These are phyloP conservation scores for Nomada fucata DNA, from an alignment of 2,888 invertebrate genomes.

Conservation along the genomic window DNA sequence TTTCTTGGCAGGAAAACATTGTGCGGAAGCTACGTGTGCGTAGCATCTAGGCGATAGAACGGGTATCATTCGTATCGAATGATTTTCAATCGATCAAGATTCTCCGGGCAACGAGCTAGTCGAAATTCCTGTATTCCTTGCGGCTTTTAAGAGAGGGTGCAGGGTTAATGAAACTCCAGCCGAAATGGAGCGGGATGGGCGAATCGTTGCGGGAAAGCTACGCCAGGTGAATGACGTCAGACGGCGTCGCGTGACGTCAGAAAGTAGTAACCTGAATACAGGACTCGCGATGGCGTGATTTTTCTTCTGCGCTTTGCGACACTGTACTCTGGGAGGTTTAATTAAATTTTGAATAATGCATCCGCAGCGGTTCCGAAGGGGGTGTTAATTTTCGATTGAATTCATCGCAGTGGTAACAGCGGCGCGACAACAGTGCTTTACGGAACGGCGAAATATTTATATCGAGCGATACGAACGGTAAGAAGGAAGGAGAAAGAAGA, in stretches of 20 bases:
- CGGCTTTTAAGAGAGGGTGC: background rate
- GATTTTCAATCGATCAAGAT: background rate
- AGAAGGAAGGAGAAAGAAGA: background rate
- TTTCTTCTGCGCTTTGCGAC: slow-evolving; percentile 5
- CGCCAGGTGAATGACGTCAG: slow-evolving; percentile 81
- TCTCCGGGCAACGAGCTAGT: slow-evolving; percentile 1
- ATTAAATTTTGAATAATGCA: too few species aligned
- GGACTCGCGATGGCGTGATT: slow-evolving; percentile 13
- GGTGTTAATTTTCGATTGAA: too few species aligned
- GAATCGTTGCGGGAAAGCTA: slow-evolving; percentile 57
- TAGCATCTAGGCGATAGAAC: background rate
- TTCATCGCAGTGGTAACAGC: background rate
- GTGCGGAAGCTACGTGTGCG: slow-evolving; percentile 20
- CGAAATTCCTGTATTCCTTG: slow-evolving; percentile 7
- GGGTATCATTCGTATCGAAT: too few species aligned
- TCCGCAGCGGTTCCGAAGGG: too few species aligned
- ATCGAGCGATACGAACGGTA: too few species aligned
- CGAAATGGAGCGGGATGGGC: slow-evolving; percentile 29
- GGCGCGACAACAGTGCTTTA: background rate
- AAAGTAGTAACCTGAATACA: slow-evolving; percentile 68
- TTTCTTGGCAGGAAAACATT: slow-evolving; percentile 46
- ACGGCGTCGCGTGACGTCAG: slow-evolving; percentile 79
- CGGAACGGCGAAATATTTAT: too few species aligned
- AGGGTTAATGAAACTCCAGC: slow-evolving; percentile 69
- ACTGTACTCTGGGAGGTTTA: background rate